Conservation (phyloP, 2,113 vertebrate species). For the Protomyctophum bolini region DNA sequence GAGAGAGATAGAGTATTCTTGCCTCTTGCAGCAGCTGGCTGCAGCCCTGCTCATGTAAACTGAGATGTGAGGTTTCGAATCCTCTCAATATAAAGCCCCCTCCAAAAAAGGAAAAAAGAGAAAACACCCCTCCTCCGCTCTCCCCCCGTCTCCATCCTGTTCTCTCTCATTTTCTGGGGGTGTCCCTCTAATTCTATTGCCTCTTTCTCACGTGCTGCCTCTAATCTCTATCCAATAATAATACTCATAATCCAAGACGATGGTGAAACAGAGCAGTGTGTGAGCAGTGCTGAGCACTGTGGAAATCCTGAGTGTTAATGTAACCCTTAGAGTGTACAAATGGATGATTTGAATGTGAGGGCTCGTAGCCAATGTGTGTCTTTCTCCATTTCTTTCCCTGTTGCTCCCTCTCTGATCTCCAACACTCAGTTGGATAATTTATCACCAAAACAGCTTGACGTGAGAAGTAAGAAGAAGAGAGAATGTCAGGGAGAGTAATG, state of each 20-base stretch:
- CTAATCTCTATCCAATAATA: not conserved
- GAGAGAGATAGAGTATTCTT: not conserved
- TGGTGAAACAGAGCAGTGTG: conserved; percentile 21
- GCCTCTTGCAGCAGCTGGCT: conserved; percentile 24
- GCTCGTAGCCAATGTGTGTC: not conserved
- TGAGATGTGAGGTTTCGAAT: conserved; percentile 45
- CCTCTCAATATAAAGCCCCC: conserved; percentile 26
- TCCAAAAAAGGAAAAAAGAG: too few relatives aligned
- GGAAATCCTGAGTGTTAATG: not conserved
- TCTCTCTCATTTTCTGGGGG: not conserved
- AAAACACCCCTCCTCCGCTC: conserved; percentile 18
- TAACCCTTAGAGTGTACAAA: too few relatives aligned
- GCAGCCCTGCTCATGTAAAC: conserved; percentile 29
- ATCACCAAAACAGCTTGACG: conserved; percentile 31
- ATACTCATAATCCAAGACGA: conserved; percentile 3
- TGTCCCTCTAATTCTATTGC: not conserved
- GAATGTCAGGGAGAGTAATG: conserved; percentile 22
- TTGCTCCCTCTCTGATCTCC: conserved; percentile 19
- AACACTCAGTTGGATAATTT: conserved; percentile 27
- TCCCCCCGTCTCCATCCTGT: not conserved
- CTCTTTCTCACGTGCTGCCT: not conserved
- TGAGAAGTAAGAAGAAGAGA: conserved; percentile 22
- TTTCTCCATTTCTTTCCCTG: not conserved
- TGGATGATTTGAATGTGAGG: not conserved
- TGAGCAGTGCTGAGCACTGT: conserved; percentile 3